Evolutionary conservation across 2,888 invertebrate species (phyloP), one percentile per base, ranked within the genome.

Genomic region (Notocelia uddmanniana): DNA sequence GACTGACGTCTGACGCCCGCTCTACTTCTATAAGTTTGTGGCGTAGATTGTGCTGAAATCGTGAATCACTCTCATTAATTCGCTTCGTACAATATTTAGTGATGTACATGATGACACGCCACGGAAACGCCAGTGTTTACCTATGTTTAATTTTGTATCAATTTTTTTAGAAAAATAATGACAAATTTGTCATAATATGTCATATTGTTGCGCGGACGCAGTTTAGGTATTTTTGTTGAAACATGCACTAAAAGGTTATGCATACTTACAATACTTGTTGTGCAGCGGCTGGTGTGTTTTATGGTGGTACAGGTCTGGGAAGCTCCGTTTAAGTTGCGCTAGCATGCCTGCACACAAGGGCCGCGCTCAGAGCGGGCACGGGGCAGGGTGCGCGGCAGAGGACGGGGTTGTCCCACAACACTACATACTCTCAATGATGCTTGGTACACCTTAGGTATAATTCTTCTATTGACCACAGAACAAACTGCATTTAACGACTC

Each of bases 291-390:
- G 96, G 89, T 96, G 96, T 85, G 95, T 96, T 95, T 96, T 96
- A 93, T 93, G 93, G 93, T 96, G 95, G 94, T 96, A 96, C 91
- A 97, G 96, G 94, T 97, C 97, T 90, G 97, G 97, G 94, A 97
- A 96, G 95, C 97, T 97, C 95, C 97, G 95, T 96, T 97, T 97
- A 94, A 97, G 96, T 94, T 97, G 96, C 94, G 96, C 96, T 95
- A 97, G 95, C 96, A 97, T 96, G 96, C 97, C 97, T 97, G 95
- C 95, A 96, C 92, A 93, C 93, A 93, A 93, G 92, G 92, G 93
- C 92, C 89, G 92, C 93, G 92, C 93, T 93, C 91, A 92, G 92
- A 91, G 92, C 91, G 84, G 83, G 85, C 82, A 81, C 78, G 93
- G 80, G 79, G 82, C 80, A 78, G 82, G 81, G 81, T 81, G 81